These are phyloP conservation scores for Bombus difficillimus DNA, from an alignment of 1,140 invertebrate species.

Conservation along the genomic window DNA sequence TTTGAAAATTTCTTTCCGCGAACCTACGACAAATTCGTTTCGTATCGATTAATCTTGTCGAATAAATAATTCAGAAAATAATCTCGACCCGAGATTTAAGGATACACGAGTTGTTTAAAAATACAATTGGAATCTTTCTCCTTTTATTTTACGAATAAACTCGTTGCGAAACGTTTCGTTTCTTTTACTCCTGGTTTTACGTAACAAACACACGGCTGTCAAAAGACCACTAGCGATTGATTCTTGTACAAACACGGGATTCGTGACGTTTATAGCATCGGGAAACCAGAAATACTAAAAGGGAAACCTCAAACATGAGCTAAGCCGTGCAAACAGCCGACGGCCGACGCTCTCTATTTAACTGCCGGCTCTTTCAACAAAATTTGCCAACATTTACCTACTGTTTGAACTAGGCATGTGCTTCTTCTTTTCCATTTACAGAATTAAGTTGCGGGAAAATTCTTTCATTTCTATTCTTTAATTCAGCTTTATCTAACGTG, in stretches of 20 bases:
- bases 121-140: too few species aligned
- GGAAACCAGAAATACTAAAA: slow-evolving; percentile 32
- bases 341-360: background rate
- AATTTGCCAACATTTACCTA: background rate
- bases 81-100: too few species aligned
- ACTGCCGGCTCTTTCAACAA: background rate
- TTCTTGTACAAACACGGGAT: slow-evolving; percentile 22
- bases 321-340: background rate
- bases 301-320: slow-evolving; percentile 3
- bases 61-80: too few species aligned
- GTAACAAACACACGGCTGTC: slow-evolving; percentile 2
- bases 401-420: background rate
- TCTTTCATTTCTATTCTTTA: too few species aligned
- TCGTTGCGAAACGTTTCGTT: background rate
- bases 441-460: background rate
- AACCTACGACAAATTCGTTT: too few species aligned
- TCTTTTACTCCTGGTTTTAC: background rate
- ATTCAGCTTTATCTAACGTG: too few species aligned
- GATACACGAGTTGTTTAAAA: too few species aligned
- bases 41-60: too few species aligned
- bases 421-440: background rate
- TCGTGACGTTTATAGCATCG: background rate
- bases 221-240: slow-evolving; percentile 2
- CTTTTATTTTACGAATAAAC: too few species aligned
- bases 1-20: too few species aligned